Evolutionary conservation across 2,888 invertebrate species (phyloP).

Genomic region (Epinotia bilunana): DNA sequence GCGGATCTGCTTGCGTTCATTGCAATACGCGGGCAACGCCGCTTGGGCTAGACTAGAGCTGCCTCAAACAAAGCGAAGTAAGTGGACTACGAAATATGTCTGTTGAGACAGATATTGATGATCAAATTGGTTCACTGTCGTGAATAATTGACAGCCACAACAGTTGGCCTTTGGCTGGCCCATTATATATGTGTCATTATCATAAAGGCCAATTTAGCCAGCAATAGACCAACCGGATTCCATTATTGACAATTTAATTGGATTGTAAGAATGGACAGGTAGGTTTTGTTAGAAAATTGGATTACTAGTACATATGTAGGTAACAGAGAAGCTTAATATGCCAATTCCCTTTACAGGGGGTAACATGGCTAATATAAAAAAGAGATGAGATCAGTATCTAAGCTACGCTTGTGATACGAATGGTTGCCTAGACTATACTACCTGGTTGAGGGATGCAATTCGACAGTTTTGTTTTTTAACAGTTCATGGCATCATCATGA

Average conservation of each 20-base stretch:
- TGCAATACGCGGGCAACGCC: no score
- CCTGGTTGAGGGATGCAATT: no score
- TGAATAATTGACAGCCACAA: slow-evolving; percentile 31
- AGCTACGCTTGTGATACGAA: no score
- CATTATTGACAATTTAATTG: slow-evolving; percentile 21
- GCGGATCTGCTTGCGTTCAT: no score
- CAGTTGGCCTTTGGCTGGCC: slow-evolving; percentile 35
- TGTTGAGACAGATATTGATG: slow-evolving; percentile 32
- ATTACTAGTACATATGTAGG: neutral
- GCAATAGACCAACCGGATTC: slow-evolving; percentile 21
- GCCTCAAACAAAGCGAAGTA: slow-evolving; percentile 13
- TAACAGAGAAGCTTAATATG: no score
- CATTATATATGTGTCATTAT: slow-evolving; percentile 36
- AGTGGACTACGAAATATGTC: slow-evolving; percentile 27
- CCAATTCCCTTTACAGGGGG: no score
- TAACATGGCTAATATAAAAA: no score
- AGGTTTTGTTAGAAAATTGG: neutral
- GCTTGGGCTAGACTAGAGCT: no score
- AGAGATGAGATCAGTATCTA: no score
- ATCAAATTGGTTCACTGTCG: slow-evolving; percentile 24
- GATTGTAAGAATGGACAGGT: slow-evolving; percentile 6
- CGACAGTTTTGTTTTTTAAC: no score
- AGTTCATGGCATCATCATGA: no score
- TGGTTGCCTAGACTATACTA: no score
- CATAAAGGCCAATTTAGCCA: slow-evolving; percentile 37